phyloP scores from a whole-genome alignment of 2,113 vertebrate species.

The Neodon shergylaensis region DNA sequence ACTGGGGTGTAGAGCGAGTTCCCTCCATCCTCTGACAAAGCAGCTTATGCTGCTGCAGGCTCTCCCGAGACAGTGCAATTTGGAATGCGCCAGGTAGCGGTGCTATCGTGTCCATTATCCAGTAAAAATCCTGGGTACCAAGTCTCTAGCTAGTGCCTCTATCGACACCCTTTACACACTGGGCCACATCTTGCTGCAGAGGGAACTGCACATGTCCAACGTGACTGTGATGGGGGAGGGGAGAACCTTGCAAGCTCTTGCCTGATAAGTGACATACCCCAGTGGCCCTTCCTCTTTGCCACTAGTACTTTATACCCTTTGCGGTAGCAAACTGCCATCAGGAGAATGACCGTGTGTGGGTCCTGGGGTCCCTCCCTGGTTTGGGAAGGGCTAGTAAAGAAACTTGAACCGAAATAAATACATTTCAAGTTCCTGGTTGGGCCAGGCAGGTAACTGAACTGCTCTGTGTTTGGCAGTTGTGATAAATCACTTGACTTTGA shows the following conservation, averaged over 20 bases:
- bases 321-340: not conserved
- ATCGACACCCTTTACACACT: accelerated
- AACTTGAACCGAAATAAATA: not conserved
- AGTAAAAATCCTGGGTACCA: not conserved
- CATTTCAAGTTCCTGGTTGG: not conserved
- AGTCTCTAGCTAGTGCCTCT: not conserved
- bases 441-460: not conserved
- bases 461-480: not conserved
- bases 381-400: too few relatives aligned
- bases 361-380: not conserved
- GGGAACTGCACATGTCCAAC: not conserved
- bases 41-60: not conserved
- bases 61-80: not conserved
- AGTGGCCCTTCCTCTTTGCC: too few relatives aligned
- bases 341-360: accelerated
- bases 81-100: not conserved
- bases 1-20: too few relatives aligned
- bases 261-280: not conserved
- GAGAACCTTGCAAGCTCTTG: not conserved
- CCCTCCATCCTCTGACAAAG: not conserved
- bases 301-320: not conserved
- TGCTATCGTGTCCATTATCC: not conserved
- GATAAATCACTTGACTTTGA: not conserved
- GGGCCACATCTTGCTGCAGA: not conserved
- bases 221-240: not conserved